phyloP scores from a whole-genome alignment of 1,140 invertebrate species.

The Papilio aristodemus region DNA sequence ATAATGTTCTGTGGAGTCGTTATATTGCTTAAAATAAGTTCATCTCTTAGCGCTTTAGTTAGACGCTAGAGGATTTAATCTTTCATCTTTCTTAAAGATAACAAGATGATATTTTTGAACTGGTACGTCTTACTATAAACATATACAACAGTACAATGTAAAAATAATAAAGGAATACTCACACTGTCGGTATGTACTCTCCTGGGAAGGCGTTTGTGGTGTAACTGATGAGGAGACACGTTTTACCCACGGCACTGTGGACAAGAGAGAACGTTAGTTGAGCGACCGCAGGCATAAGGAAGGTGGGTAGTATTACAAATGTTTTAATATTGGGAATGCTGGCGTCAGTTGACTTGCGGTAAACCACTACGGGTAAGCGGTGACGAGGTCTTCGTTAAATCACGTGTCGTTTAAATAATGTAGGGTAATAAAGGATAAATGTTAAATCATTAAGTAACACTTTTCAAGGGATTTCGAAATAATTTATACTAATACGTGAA shows the following conservation, averaged over 20 bases:
- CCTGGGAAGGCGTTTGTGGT: conserved; percentile 98
- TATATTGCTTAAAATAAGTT: no score
- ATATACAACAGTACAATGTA: no score
- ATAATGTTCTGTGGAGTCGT: no score
- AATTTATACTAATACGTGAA: no score
- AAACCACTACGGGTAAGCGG: not conserved
- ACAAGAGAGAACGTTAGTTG: conserved; percentile 65
- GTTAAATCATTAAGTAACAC: not conserved
- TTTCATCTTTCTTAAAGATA: no score
- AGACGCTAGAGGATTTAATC: no score
- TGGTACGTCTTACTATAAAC: no score
- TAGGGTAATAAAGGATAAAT: not conserved
- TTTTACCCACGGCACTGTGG: conserved; percentile 96
- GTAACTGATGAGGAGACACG: conserved; percentile 97
- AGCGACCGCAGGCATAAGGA: not conserved
- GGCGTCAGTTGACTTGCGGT: conserved; percentile 5
- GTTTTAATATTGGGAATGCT: not conserved
- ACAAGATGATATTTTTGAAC: no score
- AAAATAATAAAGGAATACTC: conserved; percentile 69
- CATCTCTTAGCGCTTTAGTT: no score
- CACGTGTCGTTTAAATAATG: not conserved
- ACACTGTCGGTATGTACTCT: conserved; percentile 97
- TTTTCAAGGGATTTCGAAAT: no score
- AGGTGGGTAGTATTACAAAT: conserved; percentile 1
- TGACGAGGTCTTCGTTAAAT: not conserved